Evolutionary conservation across 2,113 vertebrate species (phyloP).

Genomic region (Carassius carassius): DNA sequence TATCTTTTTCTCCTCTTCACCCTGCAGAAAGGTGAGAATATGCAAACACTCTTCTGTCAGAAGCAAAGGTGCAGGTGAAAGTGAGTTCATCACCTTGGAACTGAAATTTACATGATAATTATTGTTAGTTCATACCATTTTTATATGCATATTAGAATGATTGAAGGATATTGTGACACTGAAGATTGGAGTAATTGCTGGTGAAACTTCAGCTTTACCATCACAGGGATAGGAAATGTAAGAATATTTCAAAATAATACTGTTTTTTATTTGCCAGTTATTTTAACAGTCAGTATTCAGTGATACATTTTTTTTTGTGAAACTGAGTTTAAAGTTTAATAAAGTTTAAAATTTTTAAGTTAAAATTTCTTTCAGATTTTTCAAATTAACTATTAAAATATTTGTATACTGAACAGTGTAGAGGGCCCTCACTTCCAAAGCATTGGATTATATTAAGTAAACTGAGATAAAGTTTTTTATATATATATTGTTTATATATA

Average conservation of each 20-base stretch:
- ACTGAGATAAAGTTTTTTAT: too few relatives aligned
- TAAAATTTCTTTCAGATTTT: background rate
- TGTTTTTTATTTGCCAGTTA: background rate
- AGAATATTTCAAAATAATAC: too few relatives aligned
- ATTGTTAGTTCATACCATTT: background rate
- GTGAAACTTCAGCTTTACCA: background rate
- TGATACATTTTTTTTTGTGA: too few relatives aligned
- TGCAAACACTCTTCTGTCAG: background rate
- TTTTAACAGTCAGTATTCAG: background rate
- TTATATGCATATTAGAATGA: background rate
- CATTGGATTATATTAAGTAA: too few relatives aligned
- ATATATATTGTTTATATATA: too few relatives aligned
- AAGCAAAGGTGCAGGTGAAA: background rate
- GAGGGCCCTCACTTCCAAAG: background rate
- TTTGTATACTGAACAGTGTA: too few relatives aligned
- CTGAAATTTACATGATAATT: background rate
- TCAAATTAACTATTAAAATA: background rate
- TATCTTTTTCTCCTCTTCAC: constrained; percentile 2
- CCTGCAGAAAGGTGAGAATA: constrained; percentile 27
- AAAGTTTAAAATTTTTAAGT: too few relatives aligned
- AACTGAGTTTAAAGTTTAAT: background rate
- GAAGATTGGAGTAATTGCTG: background rate
- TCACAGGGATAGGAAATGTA: too few relatives aligned
- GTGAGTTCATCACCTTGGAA: background rate
- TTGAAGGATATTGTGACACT: background rate